A percentile compares a stretch with the other conserved stretches of the same genome.
Conservation (phyloP, 2,888 invertebrate genomes). For the Calliscelio sp. region DNA sequence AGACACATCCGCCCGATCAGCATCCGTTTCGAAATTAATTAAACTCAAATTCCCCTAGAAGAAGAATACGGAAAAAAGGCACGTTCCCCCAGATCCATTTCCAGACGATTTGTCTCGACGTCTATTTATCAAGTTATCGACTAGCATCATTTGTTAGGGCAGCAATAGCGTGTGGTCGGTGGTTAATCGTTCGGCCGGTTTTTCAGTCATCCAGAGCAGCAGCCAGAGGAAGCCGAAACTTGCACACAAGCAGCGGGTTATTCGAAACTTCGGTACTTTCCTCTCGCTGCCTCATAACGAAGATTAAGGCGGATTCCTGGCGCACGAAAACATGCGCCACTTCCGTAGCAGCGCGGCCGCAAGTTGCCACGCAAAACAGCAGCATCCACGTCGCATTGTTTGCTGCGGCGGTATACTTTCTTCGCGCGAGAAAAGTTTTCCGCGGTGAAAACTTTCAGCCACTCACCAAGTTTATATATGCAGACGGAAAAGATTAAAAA, state of each 20-base stretch:
- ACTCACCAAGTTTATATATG: conserved; percentile 52
- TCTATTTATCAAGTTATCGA: conserved; percentile 55
- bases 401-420: conserved; percentile 39
- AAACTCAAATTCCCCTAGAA: not conserved
- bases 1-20: conserved; percentile 28
- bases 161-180: conserved; percentile 17
- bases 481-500: conserved; percentile 31
- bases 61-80: conserved; percentile 32
- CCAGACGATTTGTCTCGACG: conserved; percentile 44
- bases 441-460: conserved; percentile 43
- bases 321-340: conserved; percentile 50
- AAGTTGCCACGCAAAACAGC: conserved; percentile 61
- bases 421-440: conserved; percentile 25
- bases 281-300: conserved; percentile 30
- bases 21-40: conserved; percentile 46
- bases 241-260: conserved; percentile 35
- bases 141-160: conserved; percentile 56
- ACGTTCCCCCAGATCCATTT: conserved; percentile 33
- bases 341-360: conserved; percentile 45
- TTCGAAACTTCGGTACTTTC: conserved; percentile 57
- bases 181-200: conserved; percentile 56
- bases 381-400: conserved; percentile 59
- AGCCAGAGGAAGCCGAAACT: conserved; percentile 39
- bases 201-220: conserved; percentile 31
- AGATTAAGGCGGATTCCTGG: conserved; percentile 65